Base-by-base conservation (phyloP, 2,888 invertebrate species). In the Meganola albula region DNA sequence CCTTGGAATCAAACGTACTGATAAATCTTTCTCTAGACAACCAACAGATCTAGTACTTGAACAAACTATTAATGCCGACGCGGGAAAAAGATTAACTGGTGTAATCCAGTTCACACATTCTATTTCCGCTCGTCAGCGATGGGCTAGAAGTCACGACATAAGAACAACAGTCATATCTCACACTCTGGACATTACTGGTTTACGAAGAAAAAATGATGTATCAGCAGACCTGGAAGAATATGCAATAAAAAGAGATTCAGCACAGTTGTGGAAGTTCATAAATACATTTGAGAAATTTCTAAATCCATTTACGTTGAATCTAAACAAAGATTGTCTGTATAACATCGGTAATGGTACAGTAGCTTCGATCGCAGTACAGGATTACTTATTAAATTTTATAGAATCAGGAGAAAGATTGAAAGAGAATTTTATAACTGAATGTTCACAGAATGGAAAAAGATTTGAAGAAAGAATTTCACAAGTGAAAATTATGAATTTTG, bases 21-120 rank as follows among this genome's bases (percentile, higher is more conserved):
- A 5, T 10, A 13, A 38, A 23, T 16, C 13, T 31, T 51, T 54
- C 3, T 33, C 40, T 27, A 25, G 48, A 42, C 34, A 36, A 33
- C 53, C 51, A 1, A 44, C 48, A 3, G 57, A 54, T 34, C 27
- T 53, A 10, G 47, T 44, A 4, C 33, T 56, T 5, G 53, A 56
- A 32, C 52, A 53, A 20, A 60, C 60, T 0, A 58, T 61, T 23
- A 61, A 58, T 50, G 58, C 58, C 36, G 56, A 58, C 52, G 54
- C 55, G 29, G 31, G 48, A 20, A 53, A 58, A 38, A 27, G 22
- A 34, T 49, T 53, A 29, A 12, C 51, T 23, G 64, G 39, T 43
- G 34, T 43, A 53, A 31, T 1, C 33, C 10, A 10, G 18, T 9
- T 10, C 5, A 7, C 18, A 4, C 7, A 27, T 7, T 16, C 27